Evolutionary conservation across 2,797 vertebrate genomes (phyloP).

Genomic region (Sparidentex hasta): DNA sequence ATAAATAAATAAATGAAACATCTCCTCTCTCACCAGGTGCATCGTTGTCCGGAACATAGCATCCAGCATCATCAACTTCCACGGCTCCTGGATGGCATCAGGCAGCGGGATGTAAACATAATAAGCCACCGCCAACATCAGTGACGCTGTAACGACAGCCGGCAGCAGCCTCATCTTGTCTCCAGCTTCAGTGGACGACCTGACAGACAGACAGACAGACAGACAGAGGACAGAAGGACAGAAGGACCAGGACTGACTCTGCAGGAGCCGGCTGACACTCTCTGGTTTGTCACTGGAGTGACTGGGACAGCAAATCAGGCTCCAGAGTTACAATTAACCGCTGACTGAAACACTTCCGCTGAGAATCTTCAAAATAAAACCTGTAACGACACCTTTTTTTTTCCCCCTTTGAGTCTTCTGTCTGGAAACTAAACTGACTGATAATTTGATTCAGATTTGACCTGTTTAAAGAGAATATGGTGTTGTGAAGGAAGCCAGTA

Average conservation of each 20-base stretch:
- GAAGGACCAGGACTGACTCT: neutral
- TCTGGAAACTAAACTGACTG: too few relatives aligned
- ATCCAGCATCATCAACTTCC: slow-evolving; percentile 93
- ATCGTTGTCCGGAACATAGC: slow-evolving; percentile 84
- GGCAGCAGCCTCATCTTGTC: slow-evolving; percentile 83
- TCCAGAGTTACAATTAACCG: neutral
- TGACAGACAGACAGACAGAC: neutral
- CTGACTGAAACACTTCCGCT: slow-evolving; percentile 13
- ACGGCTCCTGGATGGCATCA: slow-evolving; percentile 87
- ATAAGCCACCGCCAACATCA: slow-evolving; percentile 84
- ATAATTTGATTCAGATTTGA: neutral
- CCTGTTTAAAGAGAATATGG: neutral
- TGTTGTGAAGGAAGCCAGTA: too few relatives aligned
- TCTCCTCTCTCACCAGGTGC: slow-evolving; percentile 82
- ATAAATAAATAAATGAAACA: neutral
- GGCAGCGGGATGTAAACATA: slow-evolving; percentile 93
- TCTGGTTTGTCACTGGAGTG: neutral
- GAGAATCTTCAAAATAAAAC: slow-evolving; percentile 55
- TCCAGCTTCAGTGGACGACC: neutral
- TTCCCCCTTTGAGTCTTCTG: neutral
- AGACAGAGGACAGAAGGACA: neutral
- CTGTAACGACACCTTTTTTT: too few relatives aligned
- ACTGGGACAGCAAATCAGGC: neutral
- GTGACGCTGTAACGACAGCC: slow-evolving; percentile 76
- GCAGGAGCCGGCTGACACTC: neutral